Percentiles rank a stretch among this genome's conserved stretches.
These are phyloP conservation scores for Cephus pulcher DNA, from an alignment of 2,888 invertebrate species.

Conservation along the genomic window DNA sequence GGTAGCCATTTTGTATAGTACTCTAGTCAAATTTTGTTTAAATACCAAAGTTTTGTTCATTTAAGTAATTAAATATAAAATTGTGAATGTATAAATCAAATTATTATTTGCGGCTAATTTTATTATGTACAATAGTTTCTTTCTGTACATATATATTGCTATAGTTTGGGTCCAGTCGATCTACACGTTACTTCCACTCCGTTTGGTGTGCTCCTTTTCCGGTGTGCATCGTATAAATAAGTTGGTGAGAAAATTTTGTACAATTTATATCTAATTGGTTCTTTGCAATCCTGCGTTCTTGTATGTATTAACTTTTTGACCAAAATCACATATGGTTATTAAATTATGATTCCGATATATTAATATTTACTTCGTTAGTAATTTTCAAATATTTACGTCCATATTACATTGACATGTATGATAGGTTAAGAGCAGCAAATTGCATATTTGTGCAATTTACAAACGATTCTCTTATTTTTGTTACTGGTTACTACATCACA, in stretches of 20 bases:
- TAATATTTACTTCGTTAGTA: conserved; percentile 9
- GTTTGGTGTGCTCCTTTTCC: conserved; percentile 47
- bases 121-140: neutral
- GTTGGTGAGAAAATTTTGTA: conserved; percentile 42
- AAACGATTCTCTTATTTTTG: neutral
- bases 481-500: neutral
- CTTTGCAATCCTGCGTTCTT: conserved; percentile 26
- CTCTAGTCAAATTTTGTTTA: conserved; percentile 16
- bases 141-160: neutral
- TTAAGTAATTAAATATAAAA: neutral
- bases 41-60: neutral
- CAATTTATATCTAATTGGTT: conserved; percentile 38
- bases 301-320: neutral
- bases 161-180: conserved; percentile 1
- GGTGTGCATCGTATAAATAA: conserved; percentile 41
- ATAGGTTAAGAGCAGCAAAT: conserved; percentile 23
- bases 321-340: neutral
- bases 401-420: conserved; percentile 9
- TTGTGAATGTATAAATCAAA: neutral
- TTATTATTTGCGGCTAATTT: neutral
- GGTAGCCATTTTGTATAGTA: conserved; percentile 37
- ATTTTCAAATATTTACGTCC: conserved; percentile 6
- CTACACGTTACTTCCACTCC: conserved; percentile 34
- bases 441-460: neutral
- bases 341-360: neutral